phyloP scores from a whole-genome alignment of 2,888 invertebrate genomes.

The Linnaemya tessellans region DNA sequence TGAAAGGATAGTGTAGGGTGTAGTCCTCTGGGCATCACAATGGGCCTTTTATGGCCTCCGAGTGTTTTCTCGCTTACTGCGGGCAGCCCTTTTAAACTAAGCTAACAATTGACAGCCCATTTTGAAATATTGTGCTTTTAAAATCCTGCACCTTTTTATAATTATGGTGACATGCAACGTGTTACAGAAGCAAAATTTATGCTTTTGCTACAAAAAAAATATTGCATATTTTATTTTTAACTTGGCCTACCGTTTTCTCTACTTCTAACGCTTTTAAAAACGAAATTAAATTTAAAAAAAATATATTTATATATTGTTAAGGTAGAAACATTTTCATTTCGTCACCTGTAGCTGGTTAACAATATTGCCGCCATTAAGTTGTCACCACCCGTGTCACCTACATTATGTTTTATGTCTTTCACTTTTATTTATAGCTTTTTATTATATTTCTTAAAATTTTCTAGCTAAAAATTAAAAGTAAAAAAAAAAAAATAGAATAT shows the following conservation, averaged over 20 bases:
- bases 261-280: not conserved
- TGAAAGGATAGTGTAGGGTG: too few species aligned
- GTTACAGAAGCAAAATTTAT: too few species aligned
- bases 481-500: slow-evolving; percentile 17
- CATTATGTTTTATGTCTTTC: slow-evolving; percentile 72
- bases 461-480: slow-evolving; percentile 34
- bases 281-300: not conserved
- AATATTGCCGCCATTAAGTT: slow-evolving; percentile 70
- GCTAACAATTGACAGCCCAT: too few species aligned
- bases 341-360: slow-evolving; percentile 66
- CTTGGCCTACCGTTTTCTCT: not conserved
- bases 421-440: slow-evolving; percentile 61
- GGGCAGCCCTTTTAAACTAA: too few species aligned
- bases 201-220: too few species aligned
- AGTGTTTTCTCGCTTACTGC: too few species aligned
- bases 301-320: not conserved
- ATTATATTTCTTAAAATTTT: slow-evolving; percentile 13
- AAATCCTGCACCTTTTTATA: too few species aligned
- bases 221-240: not conserved
- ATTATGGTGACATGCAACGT: too few species aligned
- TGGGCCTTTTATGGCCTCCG: too few species aligned
- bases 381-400: slow-evolving; percentile 70
- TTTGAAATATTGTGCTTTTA: too few species aligned
- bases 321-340: slow-evolving; percentile 28
- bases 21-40: too few species aligned